phyloP scores from a whole-genome alignment of 2,797 vertebrate species.

The Coregonus ussuriensis region DNA sequence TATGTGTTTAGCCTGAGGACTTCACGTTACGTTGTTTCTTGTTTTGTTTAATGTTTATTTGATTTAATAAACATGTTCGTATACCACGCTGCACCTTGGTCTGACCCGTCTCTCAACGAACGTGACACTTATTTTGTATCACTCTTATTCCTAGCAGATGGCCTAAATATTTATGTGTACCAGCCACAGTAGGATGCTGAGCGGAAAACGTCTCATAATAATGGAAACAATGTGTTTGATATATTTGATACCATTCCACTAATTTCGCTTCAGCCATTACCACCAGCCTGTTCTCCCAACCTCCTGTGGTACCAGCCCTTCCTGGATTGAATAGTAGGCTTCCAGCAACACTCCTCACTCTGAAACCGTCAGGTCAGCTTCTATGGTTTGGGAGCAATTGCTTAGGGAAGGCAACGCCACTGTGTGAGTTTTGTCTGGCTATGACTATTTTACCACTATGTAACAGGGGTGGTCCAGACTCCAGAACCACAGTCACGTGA shows the following conservation, averaged over 20 bases:
- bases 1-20: too few relatives aligned
- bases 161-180: too few relatives aligned
- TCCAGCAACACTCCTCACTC: neutral
- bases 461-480: neutral
- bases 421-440: neutral
- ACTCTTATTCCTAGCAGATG: slow-evolving; percentile 65
- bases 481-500: neutral
- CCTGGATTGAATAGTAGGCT: neutral
- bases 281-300: too few relatives aligned
- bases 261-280: too few relatives aligned
- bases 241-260: too few relatives aligned
- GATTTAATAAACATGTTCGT: too few relatives aligned
- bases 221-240: neutral
- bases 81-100: too few relatives aligned
- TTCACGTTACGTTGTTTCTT: too few relatives aligned
- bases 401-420: neutral
- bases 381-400: neutral
- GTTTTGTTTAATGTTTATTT: too few relatives aligned
- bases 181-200: too few relatives aligned
- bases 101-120: too few relatives aligned
- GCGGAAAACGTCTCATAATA: too few relatives aligned
- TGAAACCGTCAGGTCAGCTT: neutral
- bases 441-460: neutral
- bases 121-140: slow-evolving; percentile 73
- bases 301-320: neutral